Evolutionary conservation across 2,888 invertebrate genomes (phyloP).

Genomic region (Ashinkailepas kermadecensis): DNA sequence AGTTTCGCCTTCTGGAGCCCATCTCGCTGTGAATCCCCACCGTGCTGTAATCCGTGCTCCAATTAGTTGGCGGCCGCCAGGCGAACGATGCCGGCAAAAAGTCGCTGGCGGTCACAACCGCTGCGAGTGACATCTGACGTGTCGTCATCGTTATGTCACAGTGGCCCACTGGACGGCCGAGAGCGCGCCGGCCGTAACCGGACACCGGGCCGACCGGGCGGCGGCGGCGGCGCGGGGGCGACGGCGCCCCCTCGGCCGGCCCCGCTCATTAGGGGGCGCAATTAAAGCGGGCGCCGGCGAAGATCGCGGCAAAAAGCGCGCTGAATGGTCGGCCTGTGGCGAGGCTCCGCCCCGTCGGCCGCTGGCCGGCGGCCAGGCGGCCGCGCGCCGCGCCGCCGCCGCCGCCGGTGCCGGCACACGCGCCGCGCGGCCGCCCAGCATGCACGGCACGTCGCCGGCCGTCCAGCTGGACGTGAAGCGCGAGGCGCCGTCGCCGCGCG

Average conservation of each 20-base stretch:
- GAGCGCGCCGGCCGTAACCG: neutral
- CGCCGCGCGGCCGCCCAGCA: neutral
- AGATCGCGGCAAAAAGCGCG: slow-evolving; percentile 10
- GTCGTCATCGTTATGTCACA: neutral
- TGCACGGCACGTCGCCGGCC: neutral
- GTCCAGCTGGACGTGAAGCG: neutral
- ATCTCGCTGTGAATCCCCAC: too few relatives aligned
- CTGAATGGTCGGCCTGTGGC: slow-evolving; percentile 21
- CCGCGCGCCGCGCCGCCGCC: neutral
- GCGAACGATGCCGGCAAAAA: neutral
- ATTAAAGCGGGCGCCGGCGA: neutral
- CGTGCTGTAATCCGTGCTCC: neutral
- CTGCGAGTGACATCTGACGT: neutral
- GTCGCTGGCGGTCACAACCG: too few relatives aligned
- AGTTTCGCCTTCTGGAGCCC: too few relatives aligned
- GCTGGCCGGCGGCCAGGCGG: neutral
- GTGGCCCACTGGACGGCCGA: neutral
- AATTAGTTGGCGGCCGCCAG: neutral
- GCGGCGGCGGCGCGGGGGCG: neutral
- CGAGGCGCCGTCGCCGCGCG: slow-evolving; percentile 1
- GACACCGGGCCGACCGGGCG: neutral
- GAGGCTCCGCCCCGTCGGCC: neutral
- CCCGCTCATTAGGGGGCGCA: slow-evolving; percentile 12
- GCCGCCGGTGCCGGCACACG: neutral
- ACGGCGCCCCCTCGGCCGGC: neutral